A percentile compares a stretch with the other conserved stretches of the same genome.
Evolutionary conservation across 2,888 invertebrate species (phyloP).

Genomic region (Steinernema hermaphroditum): DNA sequence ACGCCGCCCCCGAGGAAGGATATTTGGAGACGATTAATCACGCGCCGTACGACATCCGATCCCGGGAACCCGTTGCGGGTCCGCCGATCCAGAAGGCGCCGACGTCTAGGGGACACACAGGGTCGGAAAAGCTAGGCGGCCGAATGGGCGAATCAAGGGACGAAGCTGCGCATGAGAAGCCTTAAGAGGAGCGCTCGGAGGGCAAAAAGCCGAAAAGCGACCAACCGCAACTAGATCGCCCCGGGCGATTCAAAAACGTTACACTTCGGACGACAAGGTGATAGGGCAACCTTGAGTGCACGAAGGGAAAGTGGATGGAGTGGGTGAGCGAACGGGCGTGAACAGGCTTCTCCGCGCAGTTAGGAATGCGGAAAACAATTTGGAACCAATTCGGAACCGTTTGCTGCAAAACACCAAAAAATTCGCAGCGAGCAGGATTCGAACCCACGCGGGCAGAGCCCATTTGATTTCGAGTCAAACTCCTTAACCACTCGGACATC

Average conservation of each 20-base stretch:
- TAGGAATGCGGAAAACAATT: background rate
- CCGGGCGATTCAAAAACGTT: constrained; percentile 19
- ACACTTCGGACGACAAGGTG: constrained; percentile 25
- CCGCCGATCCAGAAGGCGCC: no score
- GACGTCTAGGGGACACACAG: no score
- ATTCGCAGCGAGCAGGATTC: constrained; percentile 64
- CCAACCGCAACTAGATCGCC: constrained; percentile 29
- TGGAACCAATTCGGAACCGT: background rate
- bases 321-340: constrained; percentile 3
- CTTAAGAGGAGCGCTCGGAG: background rate
- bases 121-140: no score
- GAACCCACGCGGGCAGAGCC: constrained; percentile 65
- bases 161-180: background rate
- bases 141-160: background rate
- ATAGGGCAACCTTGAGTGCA: constrained; percentile 19
- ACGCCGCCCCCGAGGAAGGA: constrained; percentile 6
- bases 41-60: background rate
- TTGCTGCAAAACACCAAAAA: constrained; percentile 36
- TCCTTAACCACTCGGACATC: constrained; percentile 66
- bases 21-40: constrained; percentile 23
- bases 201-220: constrained; percentile 20
- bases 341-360: constrained; percentile 20
- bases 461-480: constrained; percentile 66
- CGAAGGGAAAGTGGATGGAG: background rate
- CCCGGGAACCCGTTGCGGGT: no score